Base-by-base conservation (phyloP, 2,888 invertebrate species). In the Holacanthella duospinosa region DNA sequence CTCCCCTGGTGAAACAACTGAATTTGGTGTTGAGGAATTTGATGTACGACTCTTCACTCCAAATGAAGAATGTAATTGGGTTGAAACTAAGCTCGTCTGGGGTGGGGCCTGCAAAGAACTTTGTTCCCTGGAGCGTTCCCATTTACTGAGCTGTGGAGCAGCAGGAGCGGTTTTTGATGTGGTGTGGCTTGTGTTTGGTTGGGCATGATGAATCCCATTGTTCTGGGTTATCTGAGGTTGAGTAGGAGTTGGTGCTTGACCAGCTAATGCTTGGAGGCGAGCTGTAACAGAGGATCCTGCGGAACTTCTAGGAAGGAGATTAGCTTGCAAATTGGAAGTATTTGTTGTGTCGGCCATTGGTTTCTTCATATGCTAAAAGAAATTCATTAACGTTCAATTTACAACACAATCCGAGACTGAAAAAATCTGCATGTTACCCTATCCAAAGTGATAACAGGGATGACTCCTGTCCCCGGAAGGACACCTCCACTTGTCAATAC, bases 401-500 rank as follows among this genome's bases (percentile, higher is more conserved):
- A n/a, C n/a, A n/a, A n/a, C n/a, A n/a, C n/a, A n/a, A n/a, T n/a
- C n/a, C n/a, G n/a, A n/a, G n/a, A n/a, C 48, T n/a, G 48, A 21
- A 48, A 48, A 21, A n/a, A 21, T 4, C 4, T 16, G n/a, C 4
- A 4, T n/a, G 4, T 48, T 48, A 48, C 48, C 21, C 48, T 9
- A 48, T 48, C 48, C 48, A 48, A 48, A 48, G 48, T 48, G 48
- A 48, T 48, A 21, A 48, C 48, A n/a, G 48, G 48, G 4, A 48
- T 48, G 3, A 78, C 78, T 71, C 80, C 78, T 27, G 57, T 57
- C 9, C 21, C 29, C 80, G 58, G 48, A 62, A 64, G 57, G 55
- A 80, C 69, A 79, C 80, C 62, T 78, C 77, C 67, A 77, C 73
- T 59, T 12, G 72, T 66, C 54, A 71, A 29, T 68, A 93, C 84